Base-by-base conservation (phyloP, 1,140 invertebrate genomes). In the Sitophilus oryzae region DNA sequence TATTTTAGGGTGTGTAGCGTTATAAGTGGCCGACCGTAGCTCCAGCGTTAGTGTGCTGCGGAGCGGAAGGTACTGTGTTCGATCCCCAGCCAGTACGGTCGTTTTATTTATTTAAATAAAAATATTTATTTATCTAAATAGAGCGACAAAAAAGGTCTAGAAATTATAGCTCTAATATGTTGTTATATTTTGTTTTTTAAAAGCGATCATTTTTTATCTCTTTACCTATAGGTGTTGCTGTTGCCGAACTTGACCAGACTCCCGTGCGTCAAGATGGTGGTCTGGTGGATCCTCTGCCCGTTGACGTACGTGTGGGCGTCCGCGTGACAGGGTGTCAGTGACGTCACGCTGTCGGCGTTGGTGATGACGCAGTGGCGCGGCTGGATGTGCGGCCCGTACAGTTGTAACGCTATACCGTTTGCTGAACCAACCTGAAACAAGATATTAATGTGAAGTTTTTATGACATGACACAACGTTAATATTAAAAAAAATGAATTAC, bases 281-380 rank as follows among this genome's bases (percentile, higher is more conserved):
- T 93, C 70, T 97, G 92, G 66, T 85, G 85, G 65, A 95, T 91
- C 57, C 92, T 80, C 66, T 93, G 89, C 36, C 90, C 89, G 71
- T 96, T 94, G 44, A 97, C 90, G 67, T 90, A 96, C 5, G 91
- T 94, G 65, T 95, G 89, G 2, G 93, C 90, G 68, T 96, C 92
- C 15, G 89, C 79, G 66, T 88, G 91, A 65, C 91, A 85, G 19
- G 94, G 93, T n/a, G 93, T 96, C 1, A 96, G 82, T 0, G 90
- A 93, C 38, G 95, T 92, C 35, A 95, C 89, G 21, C 89, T 89
- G 58, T 79, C 78, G 56, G 94, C 89, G 11, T 86, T 89, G 37
- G 93, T 89, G 47, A 97, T 87, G 44, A 96, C 91, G 74, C 93
- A 96, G 73, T 98, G 95, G 23, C 91, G 78, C 0, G 93, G 86